These are phyloP conservation scores for Phalanger gymnotis DNA, from an alignment of 2,797 vertebrate genomes.

Conservation along the genomic window DNA sequence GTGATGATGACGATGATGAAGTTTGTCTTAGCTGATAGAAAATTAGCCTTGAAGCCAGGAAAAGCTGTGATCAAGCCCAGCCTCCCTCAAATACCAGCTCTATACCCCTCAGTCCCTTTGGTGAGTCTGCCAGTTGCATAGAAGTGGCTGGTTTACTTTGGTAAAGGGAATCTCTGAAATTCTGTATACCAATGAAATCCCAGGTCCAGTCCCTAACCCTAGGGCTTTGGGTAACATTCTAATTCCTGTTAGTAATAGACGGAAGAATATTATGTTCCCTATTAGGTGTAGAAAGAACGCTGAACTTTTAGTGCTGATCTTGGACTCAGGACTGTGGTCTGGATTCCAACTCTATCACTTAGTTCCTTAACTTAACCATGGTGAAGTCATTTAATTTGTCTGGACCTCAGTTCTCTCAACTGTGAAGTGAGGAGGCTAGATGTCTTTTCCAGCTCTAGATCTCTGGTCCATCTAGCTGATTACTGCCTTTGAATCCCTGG, in stretches of 20 bases:
- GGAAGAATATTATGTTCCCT: not conserved
- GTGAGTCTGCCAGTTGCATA: not conserved
- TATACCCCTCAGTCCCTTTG: not conserved
- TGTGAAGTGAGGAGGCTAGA: not conserved
- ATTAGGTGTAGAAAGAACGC: not conserved
- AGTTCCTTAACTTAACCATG: not conserved
- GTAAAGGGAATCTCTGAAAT: not conserved
- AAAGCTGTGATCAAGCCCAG: not conserved
- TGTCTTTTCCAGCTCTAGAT: not conserved
- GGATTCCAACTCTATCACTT: not conserved
- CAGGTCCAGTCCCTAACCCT: not conserved
- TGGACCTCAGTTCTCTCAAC: not conserved
- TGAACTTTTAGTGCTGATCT: not conserved
- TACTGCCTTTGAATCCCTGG: not conserved
- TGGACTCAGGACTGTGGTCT: not conserved
- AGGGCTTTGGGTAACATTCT: not conserved
- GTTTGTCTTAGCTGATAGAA: not conserved
- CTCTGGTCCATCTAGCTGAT: not conserved
- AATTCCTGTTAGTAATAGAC: not conserved
- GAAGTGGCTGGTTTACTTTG: not conserved
- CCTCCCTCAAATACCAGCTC: not conserved
- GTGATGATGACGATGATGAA: not conserved
- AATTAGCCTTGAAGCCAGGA: not conserved
- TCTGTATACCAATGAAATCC: not conserved
- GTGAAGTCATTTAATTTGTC: not conserved